A percentile compares a stretch with the other conserved stretches of the same genome.
These are phyloP conservation scores for Rhinichthys klamathensis DNA, from an alignment of 2,113 vertebrate species.

Conservation along the genomic window DNA sequence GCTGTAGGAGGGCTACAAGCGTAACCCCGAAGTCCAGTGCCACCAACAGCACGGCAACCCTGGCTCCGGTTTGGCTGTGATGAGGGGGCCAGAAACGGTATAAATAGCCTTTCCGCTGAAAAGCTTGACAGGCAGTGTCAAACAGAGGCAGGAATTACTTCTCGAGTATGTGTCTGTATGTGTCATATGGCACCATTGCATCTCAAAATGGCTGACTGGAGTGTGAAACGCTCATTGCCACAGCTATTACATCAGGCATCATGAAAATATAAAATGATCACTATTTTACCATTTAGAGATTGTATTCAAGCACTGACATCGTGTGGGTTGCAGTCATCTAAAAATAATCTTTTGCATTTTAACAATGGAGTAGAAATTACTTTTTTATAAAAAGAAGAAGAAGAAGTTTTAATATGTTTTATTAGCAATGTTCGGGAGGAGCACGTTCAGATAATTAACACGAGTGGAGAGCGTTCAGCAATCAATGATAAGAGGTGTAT, in stretches of 20 bases:
- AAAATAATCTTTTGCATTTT: neutral
- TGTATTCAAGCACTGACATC: neutral
- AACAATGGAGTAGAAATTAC: neutral
- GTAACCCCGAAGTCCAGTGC: slow-evolving; percentile 9
- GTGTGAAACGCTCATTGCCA: slow-evolving; percentile 10
- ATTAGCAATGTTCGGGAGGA: too few species aligned
- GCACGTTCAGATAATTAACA: too few species aligned
- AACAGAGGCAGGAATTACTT: slow-evolving; percentile 14
- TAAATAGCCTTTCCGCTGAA: slow-evolving; percentile 38
- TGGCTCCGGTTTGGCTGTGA: slow-evolving; percentile 9
- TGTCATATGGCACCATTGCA: slow-evolving; percentile 24
- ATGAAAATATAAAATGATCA: neutral
- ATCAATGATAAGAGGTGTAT: too few species aligned
- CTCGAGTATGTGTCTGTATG: neutral
- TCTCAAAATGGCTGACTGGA: slow-evolving; percentile 9
- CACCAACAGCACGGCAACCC: slow-evolving; percentile 22
- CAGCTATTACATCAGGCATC: slow-evolving; percentile 38
- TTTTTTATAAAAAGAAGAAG: too few species aligned
- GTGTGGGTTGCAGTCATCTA: neutral
- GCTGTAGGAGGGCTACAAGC: neutral
- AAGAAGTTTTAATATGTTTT: too few species aligned
- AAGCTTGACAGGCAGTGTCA: slow-evolving; percentile 30
- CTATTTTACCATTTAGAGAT: slow-evolving; percentile 12
- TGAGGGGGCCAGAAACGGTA: slow-evolving; percentile 17
- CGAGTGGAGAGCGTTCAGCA: too few species aligned